Base-by-base conservation (phyloP, 2,113 vertebrate genomes). In the Polypterus bichir region DNA sequence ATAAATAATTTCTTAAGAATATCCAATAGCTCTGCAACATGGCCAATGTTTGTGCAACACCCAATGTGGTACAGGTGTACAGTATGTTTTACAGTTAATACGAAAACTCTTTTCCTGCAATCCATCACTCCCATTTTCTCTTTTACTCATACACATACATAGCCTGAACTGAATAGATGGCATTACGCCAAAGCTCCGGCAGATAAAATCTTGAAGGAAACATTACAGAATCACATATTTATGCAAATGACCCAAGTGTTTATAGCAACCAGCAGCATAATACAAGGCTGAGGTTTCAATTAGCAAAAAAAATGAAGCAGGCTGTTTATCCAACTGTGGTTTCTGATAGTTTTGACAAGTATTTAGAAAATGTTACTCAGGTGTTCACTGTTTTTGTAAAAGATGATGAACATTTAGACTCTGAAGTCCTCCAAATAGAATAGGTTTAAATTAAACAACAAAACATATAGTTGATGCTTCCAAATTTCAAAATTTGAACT, bases 261-360 rank as follows among this genome's bases (percentile, higher is more conserved):
- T 93, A 91, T 97, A 97, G 96, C 94, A 98, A 97, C 94, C 68
- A 78, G 77, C 69, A 73, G 83, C 89, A 92, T 81, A 98, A 97
- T 92, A 98, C 63, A 74, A 44, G 83, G 77, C 79, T 64, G 48
- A 59, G 79, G 76, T 81, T 77, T 70, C 79, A 74, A 62, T 75
- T 60, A 74, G 75, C 68, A 57, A 76, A 63, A 6, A 76, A 74
- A 73, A 54, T 59, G 66, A 59, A 65, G 71, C 70, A 65, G 64
- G 62, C 62, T 73, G 75, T 76, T 76, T 65, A 54, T 69, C 72
- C 75, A 69, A 55, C 69, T 72, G 66, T 70, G 77, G 55, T 72
- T 82, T 80, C 67, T 81, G 80, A 81, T 74, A 74, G 69, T 76
- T 68, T 70, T 84, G 81, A 85, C 79, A 81, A 72, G 68, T 74